phyloP scores from a whole-genome alignment of 2,888 invertebrate species.

The Lochmaea crataegi region DNA sequence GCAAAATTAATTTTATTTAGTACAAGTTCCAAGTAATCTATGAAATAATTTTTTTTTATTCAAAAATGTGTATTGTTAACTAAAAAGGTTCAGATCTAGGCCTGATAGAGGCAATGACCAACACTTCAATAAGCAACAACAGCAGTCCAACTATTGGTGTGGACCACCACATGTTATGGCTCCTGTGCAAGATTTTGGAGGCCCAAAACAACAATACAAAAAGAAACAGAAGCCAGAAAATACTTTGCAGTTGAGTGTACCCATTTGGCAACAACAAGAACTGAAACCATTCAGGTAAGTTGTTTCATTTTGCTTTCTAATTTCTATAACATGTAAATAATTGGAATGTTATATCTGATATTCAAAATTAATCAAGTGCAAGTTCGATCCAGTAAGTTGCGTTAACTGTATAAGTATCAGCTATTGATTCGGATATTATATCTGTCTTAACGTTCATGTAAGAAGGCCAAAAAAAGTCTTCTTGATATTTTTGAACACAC shows the following conservation, averaged over 20 bases:
- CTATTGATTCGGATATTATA: too few species aligned
- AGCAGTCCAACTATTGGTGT: conserved; percentile 66
- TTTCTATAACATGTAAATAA: too few species aligned
- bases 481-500: too few species aligned
- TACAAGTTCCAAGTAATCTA: background rate
- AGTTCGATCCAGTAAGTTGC: too few species aligned
- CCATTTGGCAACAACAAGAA: conserved; percentile 82
- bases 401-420: too few species aligned
- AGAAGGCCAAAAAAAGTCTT: too few species aligned
- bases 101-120: conserved; percentile 69
- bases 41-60: background rate
- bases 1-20: too few species aligned
- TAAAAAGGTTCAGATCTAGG: conserved; percentile 69
- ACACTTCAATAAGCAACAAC: conserved; percentile 60
- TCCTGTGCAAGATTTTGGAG: conserved; percentile 65
- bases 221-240: conserved; percentile 58
- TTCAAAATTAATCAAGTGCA: too few species aligned
- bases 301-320: too few species aligned
- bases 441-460: too few species aligned
- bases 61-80: background rate
- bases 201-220: conserved; percentile 65
- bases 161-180: conserved; percentile 63
- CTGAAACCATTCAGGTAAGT: conserved; percentile 76
- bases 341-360: too few species aligned
- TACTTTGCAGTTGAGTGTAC: conserved; percentile 70